Base-by-base conservation (phyloP, 2,888 invertebrate species). In the Metellina segmentata region DNA sequence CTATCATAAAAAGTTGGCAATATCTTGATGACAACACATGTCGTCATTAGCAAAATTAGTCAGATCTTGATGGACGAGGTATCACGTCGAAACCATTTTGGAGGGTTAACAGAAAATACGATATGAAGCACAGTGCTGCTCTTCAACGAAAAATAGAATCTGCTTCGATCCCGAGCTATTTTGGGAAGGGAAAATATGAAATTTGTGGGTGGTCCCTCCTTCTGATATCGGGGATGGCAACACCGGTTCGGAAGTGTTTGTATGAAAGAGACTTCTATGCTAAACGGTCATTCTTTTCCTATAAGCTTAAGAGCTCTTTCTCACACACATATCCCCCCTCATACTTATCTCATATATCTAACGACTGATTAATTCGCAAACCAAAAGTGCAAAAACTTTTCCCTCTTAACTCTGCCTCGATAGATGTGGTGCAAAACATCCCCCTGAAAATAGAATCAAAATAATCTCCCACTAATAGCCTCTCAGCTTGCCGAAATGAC, bases 231-330 rank as follows among this genome's bases (percentile, higher is more conserved):
- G 13, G n/a, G 34, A 77, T n/a, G 70, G 89, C 82, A 89, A 70
- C 89, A 89, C 53, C 83, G 78, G 89, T 52, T 89, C 77, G 20
- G 89, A 89, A 89, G 89, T 89, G 89, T 69, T 82, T 74, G 74
- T 13, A 71, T 81, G 74, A 74, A 85, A 61, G 79, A 79, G 61
- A 72, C 74, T 85, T 20, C 83, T 79, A 81, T 81, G 85, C 85
- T 90, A 85, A 90, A 81, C 86, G 85, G 52, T 70, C 90, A 86
- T 91, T 91, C 90, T 91, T 86, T 91, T 86, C 86, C 85, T 74
- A 85, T 75, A 90, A 81, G 75, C 53, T 61, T 85, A 61, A 34
- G 34, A 34, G 34, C 34, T 34, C 34, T 34, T 34, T 34, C 34
- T 34, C 34, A 34, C 34, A 34, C 34, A 34, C 34, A 34, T 34